Evolutionary conservation across 2,888 invertebrate genomes (phyloP), one percentile per base, ranked within the genome.

Genomic region (Ligdia adustata): DNA sequence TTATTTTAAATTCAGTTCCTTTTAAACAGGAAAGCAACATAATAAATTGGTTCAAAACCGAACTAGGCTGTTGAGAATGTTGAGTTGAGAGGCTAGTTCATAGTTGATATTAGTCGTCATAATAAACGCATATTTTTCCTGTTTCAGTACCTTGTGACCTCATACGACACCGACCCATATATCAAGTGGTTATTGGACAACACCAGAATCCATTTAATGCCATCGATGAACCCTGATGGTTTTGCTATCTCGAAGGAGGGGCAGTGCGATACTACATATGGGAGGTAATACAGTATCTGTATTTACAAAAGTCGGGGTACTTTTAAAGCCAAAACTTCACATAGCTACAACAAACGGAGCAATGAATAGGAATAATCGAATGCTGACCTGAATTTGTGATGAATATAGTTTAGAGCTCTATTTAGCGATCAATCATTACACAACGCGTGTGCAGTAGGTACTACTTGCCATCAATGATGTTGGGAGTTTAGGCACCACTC

Each of bases 181-280:
- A 94, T 98, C 48, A 94, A 94, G 68, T 97, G 97, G 95, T 86
- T 99, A 44, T 78, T 99, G 79, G 97, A 98, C 81, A 97, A 97
- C 79, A 99, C 99, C 0, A 92, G 98, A 54, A 98, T 99, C 66
- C 99, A 99, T 81, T 94, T 99, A 65, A 93, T 99, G 93, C 99
- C 99, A 0, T 96, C 98, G 0, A 98, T 99, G 98, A 99, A 99
- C 85, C 99, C 99, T 0, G 99, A 99, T 80, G 99, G 99, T 12
- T 99, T 95, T 87, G 96, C 98, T 64, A 95, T 95, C 11, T 97
- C 99, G 3, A 94, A 95, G 65, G 97, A 97, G 82, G 97, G 97
- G 18, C 92, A 94, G 49, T 98, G 97, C 69, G 95, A 96, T 66
- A 96, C 96, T 13, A 94, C 95, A 5, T 95, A 95, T 78, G 98